Base-by-base conservation (phyloP, 2,888 invertebrate genomes). In the Lepeophtheirus nordmannii region DNA sequence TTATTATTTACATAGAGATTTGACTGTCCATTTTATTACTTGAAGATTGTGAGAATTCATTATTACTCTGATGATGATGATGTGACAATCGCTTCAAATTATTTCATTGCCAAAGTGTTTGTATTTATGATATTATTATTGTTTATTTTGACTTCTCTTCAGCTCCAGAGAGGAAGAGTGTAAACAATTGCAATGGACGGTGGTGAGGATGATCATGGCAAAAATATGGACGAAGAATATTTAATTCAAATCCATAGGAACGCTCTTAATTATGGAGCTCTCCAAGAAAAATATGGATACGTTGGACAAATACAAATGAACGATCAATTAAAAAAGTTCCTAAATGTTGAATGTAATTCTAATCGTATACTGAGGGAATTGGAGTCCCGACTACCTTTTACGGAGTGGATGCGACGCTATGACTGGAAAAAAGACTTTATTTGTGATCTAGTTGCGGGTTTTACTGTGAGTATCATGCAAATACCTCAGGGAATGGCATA, bases 401-500 rank as follows among this genome's bases (percentile, higher is more conserved):
- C 46, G 11, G 17, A 38, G 12, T 63, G 63, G 63, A 17, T 63
- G 1, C 63, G 46, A 14, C 41, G 22, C 14, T 63, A 63, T 30
- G 53, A 63, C 30, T 63, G 63, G 63, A 63, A 37, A 56, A 22
- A 9, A 10, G 63, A 63, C 38, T 63, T 63, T 23, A 22, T 38
- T 20, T 14, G 23, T 12, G 63, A 63, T 22, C 10, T 20, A 14
- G 46, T 53, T 10, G 63, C 53, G 14, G 63, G 63, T 2, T 63
- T 63, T 22, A 63, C 63, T n/a, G 63, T 63, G 5, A 17, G 20
- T n/a, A 53, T 63, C 17, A 63, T 63, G 63, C 63, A 63, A 53
- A 38, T 63, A 23, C 63, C 63, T 46, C 63, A 63, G 30, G 63
- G 70, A 1, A 68, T 70, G 69, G 70, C 69, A 1, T 70, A 70